These are phyloP conservation scores for Brachylomia viminalis DNA, from an alignment of 2,888 invertebrate species.

Conservation along the genomic window DNA sequence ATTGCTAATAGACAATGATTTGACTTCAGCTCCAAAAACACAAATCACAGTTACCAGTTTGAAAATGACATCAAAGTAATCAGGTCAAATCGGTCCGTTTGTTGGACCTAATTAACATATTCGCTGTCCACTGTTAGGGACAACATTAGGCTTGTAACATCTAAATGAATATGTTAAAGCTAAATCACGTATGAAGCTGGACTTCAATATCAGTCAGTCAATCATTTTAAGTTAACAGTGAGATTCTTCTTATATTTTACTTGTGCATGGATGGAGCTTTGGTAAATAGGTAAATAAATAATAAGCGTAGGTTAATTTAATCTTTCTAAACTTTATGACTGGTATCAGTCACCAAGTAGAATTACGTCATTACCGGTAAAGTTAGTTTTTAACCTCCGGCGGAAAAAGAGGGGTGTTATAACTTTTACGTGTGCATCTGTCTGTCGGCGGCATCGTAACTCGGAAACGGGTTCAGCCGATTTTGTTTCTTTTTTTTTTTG, in stretches of 20 bases:
- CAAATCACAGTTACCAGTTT: slow-evolving; percentile 14
- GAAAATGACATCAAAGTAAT: slow-evolving; percentile 32
- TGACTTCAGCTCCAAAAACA: slow-evolving; percentile 4
- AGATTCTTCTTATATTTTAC: background rate
- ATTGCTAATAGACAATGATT: slow-evolving; percentile 15
- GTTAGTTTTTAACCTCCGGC: too few species aligned
- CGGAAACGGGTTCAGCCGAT: too few species aligned
- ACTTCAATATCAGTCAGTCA: too few species aligned
- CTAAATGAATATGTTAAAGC: slow-evolving; percentile 20
- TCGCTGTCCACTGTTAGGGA: slow-evolving; percentile 19
- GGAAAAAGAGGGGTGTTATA: too few species aligned
- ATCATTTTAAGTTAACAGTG: too few species aligned
- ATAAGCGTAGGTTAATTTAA: too few species aligned
- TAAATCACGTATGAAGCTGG: background rate
- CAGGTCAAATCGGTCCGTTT: slow-evolving; percentile 35
- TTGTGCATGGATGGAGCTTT: too few species aligned
- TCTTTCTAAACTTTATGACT: too few species aligned
- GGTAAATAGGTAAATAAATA: background rate
- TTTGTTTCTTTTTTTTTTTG: too few species aligned
- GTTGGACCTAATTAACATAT: slow-evolving; percentile 36
- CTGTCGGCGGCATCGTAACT: too few species aligned
- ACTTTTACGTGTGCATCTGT: too few species aligned
- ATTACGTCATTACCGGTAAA: background rate
- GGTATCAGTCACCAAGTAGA: too few species aligned
- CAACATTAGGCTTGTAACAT: slow-evolving; percentile 8